phyloP scores from a whole-genome alignment of 2,888 invertebrate species.

The Callinectes sapidus region DNA sequence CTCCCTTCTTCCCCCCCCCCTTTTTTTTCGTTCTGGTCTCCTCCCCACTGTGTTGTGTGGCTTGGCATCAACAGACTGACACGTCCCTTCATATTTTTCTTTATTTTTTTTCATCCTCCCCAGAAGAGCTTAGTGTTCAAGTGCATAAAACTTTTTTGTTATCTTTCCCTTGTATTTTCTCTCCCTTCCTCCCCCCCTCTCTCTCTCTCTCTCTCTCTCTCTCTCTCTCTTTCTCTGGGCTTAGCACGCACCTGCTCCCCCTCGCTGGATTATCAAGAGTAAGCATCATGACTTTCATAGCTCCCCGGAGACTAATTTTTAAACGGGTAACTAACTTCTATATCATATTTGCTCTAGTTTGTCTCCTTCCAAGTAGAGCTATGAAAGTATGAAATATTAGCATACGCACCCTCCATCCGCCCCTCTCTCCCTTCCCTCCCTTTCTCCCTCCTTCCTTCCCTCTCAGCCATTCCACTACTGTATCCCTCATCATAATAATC shows the following conservation, averaged over 20 bases:
- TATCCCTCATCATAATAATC: neutral
- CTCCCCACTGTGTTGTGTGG: neutral
- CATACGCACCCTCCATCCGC: neutral
- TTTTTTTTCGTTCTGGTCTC: neutral
- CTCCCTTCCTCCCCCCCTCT: neutral
- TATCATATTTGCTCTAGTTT: neutral
- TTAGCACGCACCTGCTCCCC: neutral
- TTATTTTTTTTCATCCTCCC: neutral
- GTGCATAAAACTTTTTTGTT: neutral
- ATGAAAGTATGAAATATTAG: neutral
- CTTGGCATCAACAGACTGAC: neutral
- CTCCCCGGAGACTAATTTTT: neutral
- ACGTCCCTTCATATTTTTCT: neutral
- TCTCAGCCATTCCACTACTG: neutral
- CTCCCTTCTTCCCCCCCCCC: neutral
- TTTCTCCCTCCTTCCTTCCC: too few species aligned
- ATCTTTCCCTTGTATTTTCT: neutral
- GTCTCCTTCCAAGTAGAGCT: neutral
- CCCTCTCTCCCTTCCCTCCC: too few species aligned
- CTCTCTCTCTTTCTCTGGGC: neutral
- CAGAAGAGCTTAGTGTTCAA: neutral
- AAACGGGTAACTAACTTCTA: neutral
- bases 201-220: slow-evolving; percentile 29
- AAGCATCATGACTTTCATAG: neutral
- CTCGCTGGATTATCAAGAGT: neutral